Evolutionary conservation across 2,888 invertebrate species (phyloP).

Genomic region (Aproaerema taeniolella): DNA sequence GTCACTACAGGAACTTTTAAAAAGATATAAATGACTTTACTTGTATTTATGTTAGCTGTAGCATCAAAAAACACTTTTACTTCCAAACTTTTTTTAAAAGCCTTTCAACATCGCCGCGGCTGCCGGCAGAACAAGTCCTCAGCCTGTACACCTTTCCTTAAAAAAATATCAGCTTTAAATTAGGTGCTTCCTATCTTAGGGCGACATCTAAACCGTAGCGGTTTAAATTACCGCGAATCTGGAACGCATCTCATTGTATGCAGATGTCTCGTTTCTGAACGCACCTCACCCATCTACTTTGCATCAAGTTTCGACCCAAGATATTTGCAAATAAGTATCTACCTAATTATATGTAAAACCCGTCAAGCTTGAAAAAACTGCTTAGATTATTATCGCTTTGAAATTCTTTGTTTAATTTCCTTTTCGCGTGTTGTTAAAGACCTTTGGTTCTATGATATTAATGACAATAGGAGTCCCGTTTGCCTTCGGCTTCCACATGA

Average conservation of each 20-base stretch:
- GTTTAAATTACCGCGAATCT: conserved; percentile 67
- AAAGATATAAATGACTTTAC: too few species aligned
- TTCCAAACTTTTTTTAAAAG: neutral
- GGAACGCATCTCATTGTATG: conserved; percentile 68
- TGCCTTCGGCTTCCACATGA: conserved; percentile 8
- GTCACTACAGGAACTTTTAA: too few species aligned
- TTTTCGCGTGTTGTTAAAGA: neutral
- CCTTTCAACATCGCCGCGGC: conserved; percentile 6
- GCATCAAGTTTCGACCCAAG: conserved; percentile 59
- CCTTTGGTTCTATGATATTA: neutral
- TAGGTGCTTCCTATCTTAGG: conserved; percentile 58
- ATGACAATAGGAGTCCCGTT: conserved; percentile 20
- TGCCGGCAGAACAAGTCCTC: conserved; percentile 5
- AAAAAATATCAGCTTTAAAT: conserved; percentile 45
- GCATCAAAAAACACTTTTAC: too few species aligned
- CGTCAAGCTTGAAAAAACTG: conserved; percentile 4
- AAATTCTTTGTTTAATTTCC: neutral
- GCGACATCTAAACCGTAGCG: conserved; percentile 62
- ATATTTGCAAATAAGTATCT: conserved; percentile 52
- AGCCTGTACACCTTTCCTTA: conserved; percentile 10
- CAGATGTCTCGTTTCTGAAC: conserved; percentile 46
- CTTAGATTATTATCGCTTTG: neutral
- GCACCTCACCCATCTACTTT: conserved; percentile 50
- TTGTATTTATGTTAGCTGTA: too few species aligned
- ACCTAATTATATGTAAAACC: conserved; percentile 21